Conservation (phyloP, 2,888 invertebrate species). For the Hydrotaea diabolus region DNA sequence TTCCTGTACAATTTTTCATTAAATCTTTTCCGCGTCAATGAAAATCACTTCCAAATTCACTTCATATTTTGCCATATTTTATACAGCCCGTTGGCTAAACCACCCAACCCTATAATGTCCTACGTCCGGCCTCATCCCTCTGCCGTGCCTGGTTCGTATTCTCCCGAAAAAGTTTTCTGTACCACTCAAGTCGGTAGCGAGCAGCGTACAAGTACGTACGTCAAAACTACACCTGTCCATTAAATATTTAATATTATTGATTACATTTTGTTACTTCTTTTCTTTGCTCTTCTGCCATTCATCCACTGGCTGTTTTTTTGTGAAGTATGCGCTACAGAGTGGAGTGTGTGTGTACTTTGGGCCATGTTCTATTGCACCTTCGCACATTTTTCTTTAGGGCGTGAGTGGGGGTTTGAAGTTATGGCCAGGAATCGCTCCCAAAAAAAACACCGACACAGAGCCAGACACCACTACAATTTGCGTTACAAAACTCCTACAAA, state of each 20-base stretch:
- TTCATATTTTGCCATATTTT: too few species aligned
- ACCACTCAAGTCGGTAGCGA: background rate
- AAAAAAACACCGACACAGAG: slow-evolving; percentile 19
- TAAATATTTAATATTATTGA: slow-evolving; percentile 80
- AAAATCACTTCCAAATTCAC: background rate
- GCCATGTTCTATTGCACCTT: too few species aligned
- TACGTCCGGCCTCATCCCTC: background rate
- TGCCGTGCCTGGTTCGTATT: background rate
- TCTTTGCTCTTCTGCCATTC: slow-evolving; percentile 14
- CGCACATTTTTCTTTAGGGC: background rate
- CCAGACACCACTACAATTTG: slow-evolving; percentile 26
- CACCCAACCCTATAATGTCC: background rate
- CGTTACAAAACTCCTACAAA: slow-evolving; percentile 48
- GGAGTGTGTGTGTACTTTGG: background rate
- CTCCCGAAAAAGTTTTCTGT: background rate
- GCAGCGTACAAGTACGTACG: background rate
- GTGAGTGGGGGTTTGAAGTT: background rate
- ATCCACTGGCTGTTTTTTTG: background rate
- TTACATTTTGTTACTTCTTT: slow-evolving; percentile 72
- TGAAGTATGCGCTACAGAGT: background rate
- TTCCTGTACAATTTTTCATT: too few species aligned
- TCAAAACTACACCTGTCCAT: slow-evolving; percentile 72
- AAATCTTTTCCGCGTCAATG: too few species aligned
- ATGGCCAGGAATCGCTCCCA: slow-evolving; percentile 51
- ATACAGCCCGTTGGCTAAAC: background rate